Evolutionary conservation across 2,113 vertebrate genomes (phyloP).

Genomic region (Corythoichthys haematopterus): DNA sequence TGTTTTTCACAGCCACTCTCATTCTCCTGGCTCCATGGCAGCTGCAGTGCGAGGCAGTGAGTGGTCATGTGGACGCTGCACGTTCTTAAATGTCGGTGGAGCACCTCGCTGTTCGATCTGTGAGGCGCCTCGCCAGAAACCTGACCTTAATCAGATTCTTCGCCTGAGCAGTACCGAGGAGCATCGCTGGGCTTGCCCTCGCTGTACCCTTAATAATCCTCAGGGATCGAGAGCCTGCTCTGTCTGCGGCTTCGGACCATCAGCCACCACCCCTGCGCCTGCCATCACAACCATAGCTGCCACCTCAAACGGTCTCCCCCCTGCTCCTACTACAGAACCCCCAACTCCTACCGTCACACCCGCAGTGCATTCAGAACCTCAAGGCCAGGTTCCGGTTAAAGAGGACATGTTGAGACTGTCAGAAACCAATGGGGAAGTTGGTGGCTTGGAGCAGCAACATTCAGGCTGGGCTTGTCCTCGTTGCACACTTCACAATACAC

Average conservation of each 20-base stretch:
- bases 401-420: slow-evolving; percentile 58
- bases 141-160: slow-evolving; percentile 93
- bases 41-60: slow-evolving; percentile 76
- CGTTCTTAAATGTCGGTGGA: slow-evolving; percentile 85
- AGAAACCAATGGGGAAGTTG: slow-evolving; percentile 66
- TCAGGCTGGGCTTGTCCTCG: slow-evolving; percentile 89
- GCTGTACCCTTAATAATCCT: slow-evolving; percentile 92
- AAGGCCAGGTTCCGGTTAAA: slow-evolving; percentile 63
- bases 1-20: slow-evolving; percentile 80
- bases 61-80: slow-evolving; percentile 96
- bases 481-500: slow-evolving; percentile 90
- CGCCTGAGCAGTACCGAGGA: slow-evolving; percentile 89
- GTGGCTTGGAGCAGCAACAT: slow-evolving; percentile 31
- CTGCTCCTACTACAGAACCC: slow-evolving; percentile 51
- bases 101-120: slow-evolving; percentile 95
- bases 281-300: slow-evolving; percentile 60
- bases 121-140: slow-evolving; percentile 92
- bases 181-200: slow-evolving; percentile 89
- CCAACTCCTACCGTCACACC: slow-evolving; percentile 28
- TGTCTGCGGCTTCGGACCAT: slow-evolving; percentile 76
- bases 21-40: slow-evolving; percentile 89
- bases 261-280: slow-evolving; percentile 54
- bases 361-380: slow-evolving; percentile 72
- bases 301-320: slow-evolving; percentile 76
- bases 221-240: slow-evolving; percentile 84